These are phyloP conservation scores for Scolopax mira DNA, from an alignment of 2,113 vertebrate species.

Conservation along the genomic window DNA sequence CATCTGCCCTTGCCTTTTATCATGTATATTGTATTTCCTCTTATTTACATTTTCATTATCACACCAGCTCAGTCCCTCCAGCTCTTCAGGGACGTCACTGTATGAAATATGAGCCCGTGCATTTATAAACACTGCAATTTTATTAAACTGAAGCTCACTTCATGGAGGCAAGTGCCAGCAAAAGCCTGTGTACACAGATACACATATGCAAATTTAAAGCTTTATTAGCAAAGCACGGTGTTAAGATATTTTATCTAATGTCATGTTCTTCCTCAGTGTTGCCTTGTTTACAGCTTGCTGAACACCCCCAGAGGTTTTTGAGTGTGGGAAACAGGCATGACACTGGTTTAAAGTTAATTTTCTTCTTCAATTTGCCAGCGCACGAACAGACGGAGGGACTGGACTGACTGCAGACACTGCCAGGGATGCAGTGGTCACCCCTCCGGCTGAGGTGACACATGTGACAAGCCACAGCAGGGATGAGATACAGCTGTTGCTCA, in stretches of 20 bases:
- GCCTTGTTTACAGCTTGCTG: background rate
- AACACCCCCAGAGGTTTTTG: background rate
- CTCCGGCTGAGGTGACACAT: background rate
- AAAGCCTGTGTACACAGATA: background rate
- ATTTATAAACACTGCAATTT: background rate
- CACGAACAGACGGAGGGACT: background rate
- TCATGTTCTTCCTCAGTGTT: background rate
- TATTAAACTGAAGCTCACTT: background rate
- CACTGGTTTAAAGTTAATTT: background rate
- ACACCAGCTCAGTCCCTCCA: background rate
- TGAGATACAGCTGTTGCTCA: background rate
- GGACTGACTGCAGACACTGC: background rate
- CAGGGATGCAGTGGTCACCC: fast-evolving
- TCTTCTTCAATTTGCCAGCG: background rate
- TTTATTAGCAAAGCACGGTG: background rate
- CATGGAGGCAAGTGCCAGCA: background rate
- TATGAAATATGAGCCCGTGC: background rate
- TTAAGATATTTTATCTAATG: background rate
- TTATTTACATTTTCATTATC: background rate
- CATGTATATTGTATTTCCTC: background rate
- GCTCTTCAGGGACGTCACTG: background rate
- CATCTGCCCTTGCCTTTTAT: background rate
- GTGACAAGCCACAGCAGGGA: background rate
- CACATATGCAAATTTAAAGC: background rate
- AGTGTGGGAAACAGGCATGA: fast-evolving